Percentiles rank a stretch among this genome's conserved stretches.
phyloP scores from a whole-genome alignment of 2,888 invertebrate species.

The Dynastes maya region DNA sequence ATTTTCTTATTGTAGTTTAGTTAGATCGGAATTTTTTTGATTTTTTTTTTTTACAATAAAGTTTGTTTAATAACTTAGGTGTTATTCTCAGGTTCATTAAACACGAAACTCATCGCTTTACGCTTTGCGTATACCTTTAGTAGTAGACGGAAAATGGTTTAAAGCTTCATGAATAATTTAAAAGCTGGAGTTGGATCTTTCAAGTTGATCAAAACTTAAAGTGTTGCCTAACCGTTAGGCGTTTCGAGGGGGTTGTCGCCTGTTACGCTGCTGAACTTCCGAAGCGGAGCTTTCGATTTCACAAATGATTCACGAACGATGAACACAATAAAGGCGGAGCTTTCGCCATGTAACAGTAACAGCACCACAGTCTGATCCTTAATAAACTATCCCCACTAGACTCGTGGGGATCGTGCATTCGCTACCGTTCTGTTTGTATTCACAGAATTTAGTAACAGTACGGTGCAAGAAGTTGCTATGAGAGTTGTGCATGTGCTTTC shows the following conservation, averaged over 20 bases:
- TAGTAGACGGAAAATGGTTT: background rate
- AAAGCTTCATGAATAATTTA: constrained; percentile 10
- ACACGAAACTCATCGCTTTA: too few relatives aligned
- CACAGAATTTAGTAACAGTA: constrained; percentile 22
- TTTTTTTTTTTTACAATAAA: too few relatives aligned
- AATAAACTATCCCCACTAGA: constrained; percentile 44
- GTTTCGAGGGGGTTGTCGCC: constrained; percentile 12
- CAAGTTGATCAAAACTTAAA: background rate
- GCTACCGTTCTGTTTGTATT: constrained; percentile 44
- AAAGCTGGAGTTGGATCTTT: background rate
- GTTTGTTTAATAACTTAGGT: too few relatives aligned
- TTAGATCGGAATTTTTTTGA: too few relatives aligned
- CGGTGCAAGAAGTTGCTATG: constrained; percentile 40
- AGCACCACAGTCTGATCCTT: constrained; percentile 33
- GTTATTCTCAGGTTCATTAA: too few relatives aligned
- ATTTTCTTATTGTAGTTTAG: too few relatives aligned
- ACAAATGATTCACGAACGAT: constrained; percentile 31
- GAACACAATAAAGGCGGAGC: constrained; percentile 49
- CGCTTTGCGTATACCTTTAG: too few relatives aligned
- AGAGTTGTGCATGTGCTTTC: constrained; percentile 31
- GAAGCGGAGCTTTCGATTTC: constrained; percentile 43
- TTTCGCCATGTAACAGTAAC: constrained; percentile 42
- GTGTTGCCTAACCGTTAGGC: constrained; percentile 30
- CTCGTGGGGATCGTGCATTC: constrained; percentile 19
- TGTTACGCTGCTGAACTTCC: background rate